Conservation (phyloP, 1,140 invertebrate genomes). For the Scaptomyza hsui region DNA sequence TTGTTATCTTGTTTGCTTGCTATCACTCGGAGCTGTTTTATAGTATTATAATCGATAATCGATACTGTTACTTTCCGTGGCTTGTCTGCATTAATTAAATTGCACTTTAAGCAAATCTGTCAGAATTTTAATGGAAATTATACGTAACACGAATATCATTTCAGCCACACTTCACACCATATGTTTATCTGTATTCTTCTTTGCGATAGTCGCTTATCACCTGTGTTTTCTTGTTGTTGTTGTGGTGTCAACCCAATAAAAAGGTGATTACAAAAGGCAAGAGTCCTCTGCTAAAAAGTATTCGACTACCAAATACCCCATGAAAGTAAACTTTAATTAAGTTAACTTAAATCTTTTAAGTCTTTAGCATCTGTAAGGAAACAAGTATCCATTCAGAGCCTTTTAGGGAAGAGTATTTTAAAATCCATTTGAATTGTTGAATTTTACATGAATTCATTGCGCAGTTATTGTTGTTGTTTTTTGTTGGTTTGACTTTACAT, state of each 20-base stretch:
- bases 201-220: neutral
- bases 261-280: neutral
- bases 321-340: too few relatives aligned
- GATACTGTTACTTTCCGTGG: too few relatives aligned
- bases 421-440: neutral
- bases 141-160: slow-evolving; percentile 45
- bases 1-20: too few relatives aligned
- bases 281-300: neutral
- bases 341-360: too few relatives aligned
- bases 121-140: neutral
- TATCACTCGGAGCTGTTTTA: too few relatives aligned
- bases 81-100: neutral
- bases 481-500: neutral
- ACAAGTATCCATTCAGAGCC: too few relatives aligned
- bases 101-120: slow-evolving; percentile 10
- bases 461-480: neutral
- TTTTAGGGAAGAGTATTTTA: neutral
- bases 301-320: neutral
- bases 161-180: slow-evolving; percentile 21
- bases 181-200: neutral
- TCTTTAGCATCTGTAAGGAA: too few relatives aligned
- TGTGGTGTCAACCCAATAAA: too few relatives aligned
- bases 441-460: neutral
- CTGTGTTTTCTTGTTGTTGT: too few relatives aligned
- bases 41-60: too few relatives aligned